These are phyloP conservation scores for Chalcis sispes DNA, from an alignment of 2,888 invertebrate species.

Conservation along the genomic window DNA sequence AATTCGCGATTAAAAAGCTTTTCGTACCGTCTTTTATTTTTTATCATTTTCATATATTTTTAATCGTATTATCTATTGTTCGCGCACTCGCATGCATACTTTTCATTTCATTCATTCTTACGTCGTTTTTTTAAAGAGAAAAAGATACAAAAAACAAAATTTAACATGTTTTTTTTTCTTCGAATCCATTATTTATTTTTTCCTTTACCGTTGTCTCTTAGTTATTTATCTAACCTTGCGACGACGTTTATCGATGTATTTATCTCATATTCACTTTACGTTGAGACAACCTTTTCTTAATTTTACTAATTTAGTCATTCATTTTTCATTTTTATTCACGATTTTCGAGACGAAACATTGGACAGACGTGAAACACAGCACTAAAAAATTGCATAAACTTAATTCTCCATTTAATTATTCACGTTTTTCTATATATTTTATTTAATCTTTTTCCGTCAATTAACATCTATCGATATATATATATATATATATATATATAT, in stretches of 20 bases:
- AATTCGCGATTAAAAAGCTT: conserved; percentile 71
- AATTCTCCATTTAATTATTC: conserved; percentile 49
- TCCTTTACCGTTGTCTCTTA: conserved; percentile 11
- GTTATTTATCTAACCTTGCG: not conserved
- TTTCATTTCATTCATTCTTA: conserved; percentile 46
- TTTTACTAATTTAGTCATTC: conserved; percentile 49
- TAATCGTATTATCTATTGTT: conserved; percentile 34
- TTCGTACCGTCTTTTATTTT: conserved; percentile 63
- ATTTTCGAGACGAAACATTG: conserved; percentile 66
- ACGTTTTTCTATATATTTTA: conserved; percentile 52
- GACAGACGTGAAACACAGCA: conserved; percentile 65
- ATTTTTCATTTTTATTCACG: conserved; percentile 48
- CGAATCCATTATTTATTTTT: conserved; percentile 36
- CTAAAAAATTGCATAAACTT: conserved; percentile 59
- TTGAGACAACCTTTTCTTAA: conserved; percentile 24
- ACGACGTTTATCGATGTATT: conserved; percentile 19
- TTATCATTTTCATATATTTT: conserved; percentile 51
- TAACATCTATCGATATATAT: conserved; percentile 40
- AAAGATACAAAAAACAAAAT: conserved; percentile 38
- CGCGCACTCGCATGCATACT: conserved; percentile 33
- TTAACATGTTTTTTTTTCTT: conserved; percentile 20
- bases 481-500: conserved; percentile 69
- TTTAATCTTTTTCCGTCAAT: conserved; percentile 45
- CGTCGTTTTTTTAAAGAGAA: conserved; percentile 40
- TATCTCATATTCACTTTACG: conserved; percentile 1